These are phyloP conservation scores for Melanotaenia maccullochi DNA, from an alignment of 2,797 vertebrate species.

Conservation along the genomic window DNA sequence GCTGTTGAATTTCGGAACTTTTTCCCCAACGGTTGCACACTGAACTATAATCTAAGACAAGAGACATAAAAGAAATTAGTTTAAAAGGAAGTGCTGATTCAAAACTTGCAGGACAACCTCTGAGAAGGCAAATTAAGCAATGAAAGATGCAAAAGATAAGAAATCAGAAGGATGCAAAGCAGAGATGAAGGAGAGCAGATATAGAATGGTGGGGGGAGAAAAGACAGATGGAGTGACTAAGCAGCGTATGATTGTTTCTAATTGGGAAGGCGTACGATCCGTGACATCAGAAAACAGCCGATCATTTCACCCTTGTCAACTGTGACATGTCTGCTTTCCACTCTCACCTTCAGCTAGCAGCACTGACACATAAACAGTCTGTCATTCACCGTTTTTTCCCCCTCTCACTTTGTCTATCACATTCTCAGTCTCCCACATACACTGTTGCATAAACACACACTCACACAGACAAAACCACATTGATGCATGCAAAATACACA, in stretches of 20 bases:
- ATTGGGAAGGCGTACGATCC: conserved; percentile 66
- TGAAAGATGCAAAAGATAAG: conserved; percentile 5
- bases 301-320: conserved; percentile 72
- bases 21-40: not conserved
- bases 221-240: conserved; percentile 51
- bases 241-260: conserved; percentile 69
- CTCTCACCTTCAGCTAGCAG: conserved; percentile 44
- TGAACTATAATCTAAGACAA: not conserved
- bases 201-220: not conserved
- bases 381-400: conserved; percentile 26
- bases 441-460: conserved; percentile 28
- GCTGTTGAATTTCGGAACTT: not conserved
- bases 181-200: conserved; percentile 11
- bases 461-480: not conserved
- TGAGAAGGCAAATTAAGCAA: not conserved
- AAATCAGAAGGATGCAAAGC: conserved; percentile 15
- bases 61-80: not conserved
- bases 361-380: conserved; percentile 8
- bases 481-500: conserved; percentile 18
- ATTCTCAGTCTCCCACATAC: conserved; percentile 40
- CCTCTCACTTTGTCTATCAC: conserved; percentile 35
- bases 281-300: conserved; percentile 72
- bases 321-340: conserved; percentile 67
- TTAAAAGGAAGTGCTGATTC: too few species aligned
- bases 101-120: not conserved